Percentiles rank a stretch among this genome's conserved stretches.
Evolutionary conservation across 2,797 vertebrate species (phyloP).

Genomic region (Petrocephalus sullivani): DNA sequence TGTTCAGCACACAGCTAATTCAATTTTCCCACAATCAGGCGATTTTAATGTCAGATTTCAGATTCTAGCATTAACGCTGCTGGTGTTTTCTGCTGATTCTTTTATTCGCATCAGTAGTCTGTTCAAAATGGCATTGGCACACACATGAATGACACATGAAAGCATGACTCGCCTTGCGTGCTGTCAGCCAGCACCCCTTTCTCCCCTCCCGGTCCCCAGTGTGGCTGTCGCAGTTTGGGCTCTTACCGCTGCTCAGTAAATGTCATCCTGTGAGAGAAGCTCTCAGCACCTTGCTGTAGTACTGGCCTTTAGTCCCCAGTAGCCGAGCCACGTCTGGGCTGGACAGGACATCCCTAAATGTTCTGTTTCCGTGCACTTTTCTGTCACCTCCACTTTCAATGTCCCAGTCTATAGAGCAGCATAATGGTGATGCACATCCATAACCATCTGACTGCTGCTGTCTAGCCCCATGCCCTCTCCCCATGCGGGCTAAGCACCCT

Average conservation of each 20-base stretch:
- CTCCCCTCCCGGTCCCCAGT: not conserved
- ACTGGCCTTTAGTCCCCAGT: not conserved
- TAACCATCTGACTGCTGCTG: not conserved
- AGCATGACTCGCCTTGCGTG: not conserved
- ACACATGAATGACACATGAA: slow-evolving; percentile 15
- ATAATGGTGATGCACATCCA: not conserved
- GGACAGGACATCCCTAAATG: not conserved
- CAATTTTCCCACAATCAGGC: not conserved
- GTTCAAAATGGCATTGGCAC: not conserved
- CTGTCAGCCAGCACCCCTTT: not conserved
- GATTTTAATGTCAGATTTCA: not conserved
- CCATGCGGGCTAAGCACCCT: not conserved
- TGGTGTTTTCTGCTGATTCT: not conserved
- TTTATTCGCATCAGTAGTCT: not conserved
- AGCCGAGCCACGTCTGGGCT: not conserved
- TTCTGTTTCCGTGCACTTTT: not conserved
- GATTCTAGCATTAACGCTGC: not conserved
- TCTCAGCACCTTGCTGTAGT: not conserved
- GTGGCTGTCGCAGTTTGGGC: not conserved
- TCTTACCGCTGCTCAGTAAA: slow-evolving; percentile 3
- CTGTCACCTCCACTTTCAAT: not conserved
- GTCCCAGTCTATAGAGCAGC: not conserved
- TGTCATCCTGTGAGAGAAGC: not conserved
- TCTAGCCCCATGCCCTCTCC: not conserved
- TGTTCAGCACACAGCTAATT: not conserved